These are phyloP conservation scores for Pogona vitticeps DNA, from an alignment of 2,113 vertebrate genomes.

Conservation along the genomic window DNA sequence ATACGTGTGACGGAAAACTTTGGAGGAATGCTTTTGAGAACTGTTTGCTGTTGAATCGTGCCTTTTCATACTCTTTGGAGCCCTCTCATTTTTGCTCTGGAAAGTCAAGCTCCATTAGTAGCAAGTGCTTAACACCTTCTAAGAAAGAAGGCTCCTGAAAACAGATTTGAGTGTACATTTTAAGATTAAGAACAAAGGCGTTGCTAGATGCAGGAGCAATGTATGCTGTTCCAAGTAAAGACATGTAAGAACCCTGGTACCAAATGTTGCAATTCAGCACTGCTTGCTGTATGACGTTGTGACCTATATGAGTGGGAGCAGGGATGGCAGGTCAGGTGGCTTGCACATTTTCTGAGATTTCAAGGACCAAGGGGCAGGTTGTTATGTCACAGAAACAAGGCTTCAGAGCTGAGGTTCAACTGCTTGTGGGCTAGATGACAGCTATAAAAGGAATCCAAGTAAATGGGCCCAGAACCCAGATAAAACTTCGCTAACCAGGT, in stretches of 20 bases:
- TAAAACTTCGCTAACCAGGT: too few relatives aligned
- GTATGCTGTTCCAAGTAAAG: neutral
- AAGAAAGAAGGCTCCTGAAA: neutral
- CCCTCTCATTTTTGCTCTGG: neutral
- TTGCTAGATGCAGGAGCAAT: neutral
- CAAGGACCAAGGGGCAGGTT: too few relatives aligned
- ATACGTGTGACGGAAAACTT: neutral
- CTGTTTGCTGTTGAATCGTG: constrained; percentile 1
- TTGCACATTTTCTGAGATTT: too few relatives aligned
- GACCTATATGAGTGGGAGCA: neutral
- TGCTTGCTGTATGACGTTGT: neutral
- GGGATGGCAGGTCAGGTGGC: too few relatives aligned
- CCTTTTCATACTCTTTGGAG: neutral
- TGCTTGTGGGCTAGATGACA: too few relatives aligned
- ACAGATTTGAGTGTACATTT: neutral
- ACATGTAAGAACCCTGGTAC: neutral
- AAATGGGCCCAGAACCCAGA: too few relatives aligned
- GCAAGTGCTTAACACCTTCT: neutral
- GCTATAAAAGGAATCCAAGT: too few relatives aligned
- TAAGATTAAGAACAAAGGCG: neutral
- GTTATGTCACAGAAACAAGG: too few relatives aligned
- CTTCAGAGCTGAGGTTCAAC: too few relatives aligned
- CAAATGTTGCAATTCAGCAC: neutral
- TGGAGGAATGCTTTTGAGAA: neutral
- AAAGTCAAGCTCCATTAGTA: constrained; percentile 14